Percentiles rank a stretch among this genome's conserved stretches.
These are phyloP conservation scores for Saccostrea cuccullata DNA, from an alignment of 1,140 invertebrate genomes.

Conservation along the genomic window DNA sequence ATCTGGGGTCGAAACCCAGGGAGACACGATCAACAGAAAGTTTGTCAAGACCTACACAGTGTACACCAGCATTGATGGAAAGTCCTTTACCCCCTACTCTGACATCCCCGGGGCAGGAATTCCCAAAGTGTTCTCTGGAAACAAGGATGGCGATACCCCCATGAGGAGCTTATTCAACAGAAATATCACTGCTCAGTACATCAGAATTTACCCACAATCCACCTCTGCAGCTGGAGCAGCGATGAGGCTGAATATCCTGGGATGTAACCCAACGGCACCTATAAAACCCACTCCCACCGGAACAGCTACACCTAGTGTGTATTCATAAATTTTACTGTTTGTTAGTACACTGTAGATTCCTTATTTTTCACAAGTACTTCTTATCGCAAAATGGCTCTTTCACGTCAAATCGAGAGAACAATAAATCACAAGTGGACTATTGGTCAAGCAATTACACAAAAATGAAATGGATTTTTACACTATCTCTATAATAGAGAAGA, in stretches of 20 bases:
- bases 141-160: conserved; percentile 56
- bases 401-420: no score
- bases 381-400: no score
- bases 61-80: conserved; percentile 72
- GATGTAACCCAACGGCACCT: conserved; percentile 58
- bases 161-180: conserved; percentile 61
- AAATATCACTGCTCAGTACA: conserved; percentile 64
- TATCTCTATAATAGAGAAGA: no score
- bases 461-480: no score
- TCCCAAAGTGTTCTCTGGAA: conserved; percentile 61
- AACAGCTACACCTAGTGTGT: not conserved
- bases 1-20: conserved; percentile 63
- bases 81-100: conserved; percentile 60
- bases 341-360: no score
- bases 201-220: conserved; percentile 59
- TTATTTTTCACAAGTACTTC: no score
- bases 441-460: no score
- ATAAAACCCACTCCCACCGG: conserved; percentile 41
- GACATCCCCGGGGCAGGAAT: conserved; percentile 50
- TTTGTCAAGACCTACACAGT: conserved; percentile 75
- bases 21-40: conserved; percentile 56
- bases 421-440: no score
- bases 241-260: conserved; percentile 65
- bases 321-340: not conserved
- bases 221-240: conserved; percentile 38